Percentiles rank a stretch among this genome's conserved stretches.
These are phyloP conservation scores for Parnassius orleans DNA, from an alignment of 2,888 invertebrate genomes.

Conservation along the genomic window DNA sequence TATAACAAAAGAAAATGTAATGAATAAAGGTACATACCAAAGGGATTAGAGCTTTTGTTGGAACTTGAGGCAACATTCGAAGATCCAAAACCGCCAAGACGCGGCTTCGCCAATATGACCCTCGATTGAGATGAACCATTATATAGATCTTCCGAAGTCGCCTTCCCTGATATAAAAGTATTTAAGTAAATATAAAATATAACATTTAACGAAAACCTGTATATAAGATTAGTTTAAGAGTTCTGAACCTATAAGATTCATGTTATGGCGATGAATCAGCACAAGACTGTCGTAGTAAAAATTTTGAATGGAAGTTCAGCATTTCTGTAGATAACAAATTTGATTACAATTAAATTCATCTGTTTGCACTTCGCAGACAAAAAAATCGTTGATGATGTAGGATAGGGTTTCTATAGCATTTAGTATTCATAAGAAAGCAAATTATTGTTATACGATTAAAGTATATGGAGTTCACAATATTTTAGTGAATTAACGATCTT, in stretches of 20 bases:
- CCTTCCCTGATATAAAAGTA: slow-evolving; percentile 48
- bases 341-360: no score
- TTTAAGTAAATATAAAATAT: background rate
- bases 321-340: no score
- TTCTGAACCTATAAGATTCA: no score
- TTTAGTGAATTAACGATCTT: no score
- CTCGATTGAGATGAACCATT: slow-evolving; percentile 67
- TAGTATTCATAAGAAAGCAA: background rate
- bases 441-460: background rate
- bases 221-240: no score
- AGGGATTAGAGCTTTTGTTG: slow-evolving; percentile 61
- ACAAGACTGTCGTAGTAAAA: no score
- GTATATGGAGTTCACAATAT: background rate
- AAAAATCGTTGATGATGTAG: slow-evolving; percentile 57
- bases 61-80: slow-evolving; percentile 62
- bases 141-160: slow-evolving; percentile 60
- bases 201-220: background rate
- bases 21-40: slow-evolving; percentile 49
- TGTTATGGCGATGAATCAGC: no score
- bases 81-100: slow-evolving; percentile 68
- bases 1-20: background rate
- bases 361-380: slow-evolving; percentile 37
- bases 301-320: no score
- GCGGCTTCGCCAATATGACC: slow-evolving; percentile 70
- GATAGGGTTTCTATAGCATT: slow-evolving; percentile 36